Conservation (phyloP, 2,113 vertebrate genomes). For the Clupea harengus region DNA sequence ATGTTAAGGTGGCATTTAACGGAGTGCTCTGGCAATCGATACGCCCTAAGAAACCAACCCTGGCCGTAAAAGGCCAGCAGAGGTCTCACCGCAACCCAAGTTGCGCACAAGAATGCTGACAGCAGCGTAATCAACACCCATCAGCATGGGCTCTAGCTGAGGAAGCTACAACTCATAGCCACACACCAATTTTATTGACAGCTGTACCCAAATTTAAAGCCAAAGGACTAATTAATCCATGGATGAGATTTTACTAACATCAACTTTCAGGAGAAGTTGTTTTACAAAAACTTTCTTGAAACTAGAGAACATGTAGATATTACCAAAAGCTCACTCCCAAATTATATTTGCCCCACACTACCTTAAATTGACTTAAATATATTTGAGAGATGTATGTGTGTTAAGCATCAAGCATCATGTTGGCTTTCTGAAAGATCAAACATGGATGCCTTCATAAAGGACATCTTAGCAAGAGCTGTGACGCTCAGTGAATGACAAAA, state of each 20-base stretch:
- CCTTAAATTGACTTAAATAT: not conserved
- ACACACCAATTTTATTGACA: not conserved
- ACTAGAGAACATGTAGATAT: not conserved
- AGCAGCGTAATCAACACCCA: constrained; percentile 52
- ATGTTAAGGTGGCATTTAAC: constrained; percentile 48
- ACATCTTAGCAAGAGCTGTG: not conserved
- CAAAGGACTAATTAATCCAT: not conserved
- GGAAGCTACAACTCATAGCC: not conserved
- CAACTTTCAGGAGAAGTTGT: not conserved
- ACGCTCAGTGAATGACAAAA: not conserved
- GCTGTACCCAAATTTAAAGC: not conserved
- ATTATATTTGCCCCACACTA: not conserved
- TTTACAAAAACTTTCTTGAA: not conserved
- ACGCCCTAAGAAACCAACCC: constrained; percentile 48
- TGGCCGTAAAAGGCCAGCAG: constrained; percentile 63
- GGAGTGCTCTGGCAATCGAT: constrained; percentile 55
- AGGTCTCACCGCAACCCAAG: not conserved
- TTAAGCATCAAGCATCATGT: not conserved
- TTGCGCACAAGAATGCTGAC: constrained; percentile 65
- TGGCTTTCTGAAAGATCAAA: not conserved
- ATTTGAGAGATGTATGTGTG: not conserved
- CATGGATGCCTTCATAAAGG: not conserved
- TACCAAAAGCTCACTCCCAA: not conserved
- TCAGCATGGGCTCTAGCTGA: not conserved
- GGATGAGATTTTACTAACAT: not conserved